Percentiles rank a stretch among this genome's conserved stretches.
phyloP scores from a whole-genome alignment of 2,888 invertebrate species.

The Leucania comma region DNA sequence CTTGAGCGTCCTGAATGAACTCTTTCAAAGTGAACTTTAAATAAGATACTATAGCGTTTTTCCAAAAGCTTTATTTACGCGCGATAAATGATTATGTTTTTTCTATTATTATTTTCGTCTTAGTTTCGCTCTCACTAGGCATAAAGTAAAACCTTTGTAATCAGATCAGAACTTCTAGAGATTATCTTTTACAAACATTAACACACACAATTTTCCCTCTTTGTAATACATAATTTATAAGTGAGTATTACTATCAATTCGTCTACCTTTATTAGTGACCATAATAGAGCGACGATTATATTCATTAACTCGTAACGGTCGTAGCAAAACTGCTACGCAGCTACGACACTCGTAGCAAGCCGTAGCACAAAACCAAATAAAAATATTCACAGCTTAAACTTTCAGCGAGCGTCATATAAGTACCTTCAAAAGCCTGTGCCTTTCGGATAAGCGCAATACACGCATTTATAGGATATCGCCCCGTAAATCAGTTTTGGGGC shows the following conservation, averaged over 20 bases:
- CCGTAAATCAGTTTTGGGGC: conserved; percentile 77
- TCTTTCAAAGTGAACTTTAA: conserved; percentile 15
- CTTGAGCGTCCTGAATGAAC: conserved; percentile 11
- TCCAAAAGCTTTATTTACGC: background rate
- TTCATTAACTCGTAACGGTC: conserved; percentile 19
- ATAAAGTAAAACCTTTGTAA: background rate
- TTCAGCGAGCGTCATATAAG: conserved; percentile 5
- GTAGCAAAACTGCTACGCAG: conserved; percentile 38
- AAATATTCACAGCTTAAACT: background rate
- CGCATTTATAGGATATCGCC: conserved; percentile 71
- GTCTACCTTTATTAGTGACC: background rate
- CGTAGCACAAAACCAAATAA: conserved; percentile 15
- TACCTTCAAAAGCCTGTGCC: conserved; percentile 27
- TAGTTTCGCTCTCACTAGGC: no score
- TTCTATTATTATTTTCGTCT: no score
- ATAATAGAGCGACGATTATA: conserved; percentile 2
- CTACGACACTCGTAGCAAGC: conserved; percentile 27
- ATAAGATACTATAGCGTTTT: background rate
- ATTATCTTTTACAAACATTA: background rate
- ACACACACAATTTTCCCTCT: background rate
- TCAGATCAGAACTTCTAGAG: background rate
- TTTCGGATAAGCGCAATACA: conserved; percentile 52
- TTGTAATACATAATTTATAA: background rate
- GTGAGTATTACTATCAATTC: background rate
- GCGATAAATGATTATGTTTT: background rate